Base-by-base conservation (phyloP, 2,113 vertebrate genomes). In the Oncorhynchus kisutch region DNA sequence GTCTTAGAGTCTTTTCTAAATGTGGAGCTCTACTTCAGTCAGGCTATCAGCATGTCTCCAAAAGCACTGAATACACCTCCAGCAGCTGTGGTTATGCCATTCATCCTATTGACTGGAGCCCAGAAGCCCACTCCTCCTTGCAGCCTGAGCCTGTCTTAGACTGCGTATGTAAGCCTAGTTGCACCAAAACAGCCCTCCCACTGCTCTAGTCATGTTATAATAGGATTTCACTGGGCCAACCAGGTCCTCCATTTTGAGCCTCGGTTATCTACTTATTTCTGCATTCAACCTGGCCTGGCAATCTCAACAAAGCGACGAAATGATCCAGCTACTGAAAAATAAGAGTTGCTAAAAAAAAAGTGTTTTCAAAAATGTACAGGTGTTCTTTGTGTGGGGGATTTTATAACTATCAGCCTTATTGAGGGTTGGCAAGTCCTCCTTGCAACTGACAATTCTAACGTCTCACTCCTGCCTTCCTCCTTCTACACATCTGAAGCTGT, bases 1-100 rank as follows among this genome's bases (percentile, higher is more conserved):
- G 71, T 81, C 78, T 82, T 86, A 82, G 76, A 79, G 75, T 45
- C 39, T 79, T 54, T 73, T 80, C 73, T 85, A 82, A 86, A 82
- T 81, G 80, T 72, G 81, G 76, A 84, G 82, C 69, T 18, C 81
- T 77, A 77, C 80, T 75, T 81, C 80, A 86, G 78, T 78, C 75
- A 82, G 71, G 62, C 81, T 81, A 34, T 71, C 85, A 84, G 76
- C 80, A 81, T 79, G 80, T 71, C 79, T 75, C 29, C 39, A 45
- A 45, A 45, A 45, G 2, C 73, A 62, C 59, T 76, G 66, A 77
- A 76, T 76, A 75, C 71, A 71, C 78, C 67, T 75, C 76, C 65
- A 81, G 75, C 82, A 84, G 84, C 78, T 84, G 78, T 74, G 72
- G 80, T 80, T 73, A 79, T 81, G 60, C 82, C 65, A 80, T 84